Percentiles rank a stretch among this genome's conserved stretches.
Conservation (phyloP, 2,113 vertebrate genomes). For the Leptobrachium ailaonicum region DNA sequence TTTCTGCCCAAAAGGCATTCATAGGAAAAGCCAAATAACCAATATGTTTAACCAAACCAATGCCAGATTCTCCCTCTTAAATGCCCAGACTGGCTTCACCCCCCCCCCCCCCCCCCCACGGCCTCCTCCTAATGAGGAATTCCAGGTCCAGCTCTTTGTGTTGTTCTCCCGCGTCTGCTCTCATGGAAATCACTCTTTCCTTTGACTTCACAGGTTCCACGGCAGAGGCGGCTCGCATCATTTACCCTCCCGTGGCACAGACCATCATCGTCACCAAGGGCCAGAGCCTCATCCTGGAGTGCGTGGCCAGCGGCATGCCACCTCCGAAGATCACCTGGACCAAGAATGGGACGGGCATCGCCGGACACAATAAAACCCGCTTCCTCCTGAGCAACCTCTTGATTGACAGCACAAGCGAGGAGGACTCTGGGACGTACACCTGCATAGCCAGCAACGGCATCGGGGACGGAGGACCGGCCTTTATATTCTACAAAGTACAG, state of each 20-base stretch:
- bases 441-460: constrained; percentile 88
- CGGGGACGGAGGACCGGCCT: constrained; percentile 68
- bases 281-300: constrained; percentile 92
- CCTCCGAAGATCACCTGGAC: constrained; percentile 89
- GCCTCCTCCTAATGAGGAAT: too few relatives aligned
- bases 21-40: too few relatives aligned
- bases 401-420: constrained; percentile 83
- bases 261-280: constrained; percentile 95
- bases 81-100: too few relatives aligned
- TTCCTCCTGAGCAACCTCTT: constrained; percentile 94
- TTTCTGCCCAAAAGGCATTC: too few relatives aligned
- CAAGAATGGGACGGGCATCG: constrained; percentile 81
- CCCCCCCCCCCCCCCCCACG: too few relatives aligned
- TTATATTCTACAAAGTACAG: constrained; percentile 88
- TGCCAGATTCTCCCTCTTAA: too few relatives aligned
- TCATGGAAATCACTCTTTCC: background rate
- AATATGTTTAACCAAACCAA: too few relatives aligned
- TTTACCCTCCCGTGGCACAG: constrained; percentile 88
- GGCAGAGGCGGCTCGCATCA: constrained; percentile 88
- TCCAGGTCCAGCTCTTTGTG: too few relatives aligned
- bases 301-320: constrained; percentile 91
- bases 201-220: constrained; percentile 75
- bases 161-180: too few relatives aligned
- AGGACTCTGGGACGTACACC: constrained; percentile 88
- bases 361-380: constrained; percentile 84